Evolutionary conservation across 2,113 vertebrate genomes (phyloP).

Genomic region (Oreamnos americanus): DNA sequence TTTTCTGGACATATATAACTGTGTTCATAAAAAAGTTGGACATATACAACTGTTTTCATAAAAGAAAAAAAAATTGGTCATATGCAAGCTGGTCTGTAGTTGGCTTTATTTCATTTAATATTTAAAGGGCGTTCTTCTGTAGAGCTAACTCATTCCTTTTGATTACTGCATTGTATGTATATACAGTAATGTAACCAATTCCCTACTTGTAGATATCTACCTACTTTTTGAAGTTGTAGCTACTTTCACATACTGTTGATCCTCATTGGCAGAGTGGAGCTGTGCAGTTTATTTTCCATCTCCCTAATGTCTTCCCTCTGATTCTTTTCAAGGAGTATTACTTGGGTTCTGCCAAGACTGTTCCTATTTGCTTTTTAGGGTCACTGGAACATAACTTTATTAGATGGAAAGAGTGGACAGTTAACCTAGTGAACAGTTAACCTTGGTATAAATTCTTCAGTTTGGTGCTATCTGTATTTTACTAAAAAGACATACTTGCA

Average conservation of each 20-base stretch:
- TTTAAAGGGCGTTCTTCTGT: neutral
- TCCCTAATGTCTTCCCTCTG: neutral
- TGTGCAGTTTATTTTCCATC: neutral
- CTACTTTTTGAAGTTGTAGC: neutral
- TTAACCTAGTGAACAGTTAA: neutral
- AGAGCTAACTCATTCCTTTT: neutral
- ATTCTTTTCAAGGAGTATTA: neutral
- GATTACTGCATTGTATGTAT: neutral
- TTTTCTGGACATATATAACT: neutral
- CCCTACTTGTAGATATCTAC: neutral
- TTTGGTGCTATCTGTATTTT: neutral
- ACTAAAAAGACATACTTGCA: neutral
- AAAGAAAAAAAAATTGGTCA: neutral
- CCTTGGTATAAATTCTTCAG: neutral
- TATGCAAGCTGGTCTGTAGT: neutral
- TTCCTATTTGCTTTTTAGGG: neutral
- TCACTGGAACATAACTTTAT: neutral
- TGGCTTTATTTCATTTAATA: neutral
- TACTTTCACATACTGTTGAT: neutral
- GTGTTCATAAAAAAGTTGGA: neutral
- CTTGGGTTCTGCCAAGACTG: neutral
- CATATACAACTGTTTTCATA: neutral
- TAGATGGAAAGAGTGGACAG: neutral
- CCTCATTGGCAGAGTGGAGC: neutral
- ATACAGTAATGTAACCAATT: neutral